Evolutionary conservation across 1,140 invertebrate species (phyloP).

Genomic region (Bathynomus jamesi): DNA sequence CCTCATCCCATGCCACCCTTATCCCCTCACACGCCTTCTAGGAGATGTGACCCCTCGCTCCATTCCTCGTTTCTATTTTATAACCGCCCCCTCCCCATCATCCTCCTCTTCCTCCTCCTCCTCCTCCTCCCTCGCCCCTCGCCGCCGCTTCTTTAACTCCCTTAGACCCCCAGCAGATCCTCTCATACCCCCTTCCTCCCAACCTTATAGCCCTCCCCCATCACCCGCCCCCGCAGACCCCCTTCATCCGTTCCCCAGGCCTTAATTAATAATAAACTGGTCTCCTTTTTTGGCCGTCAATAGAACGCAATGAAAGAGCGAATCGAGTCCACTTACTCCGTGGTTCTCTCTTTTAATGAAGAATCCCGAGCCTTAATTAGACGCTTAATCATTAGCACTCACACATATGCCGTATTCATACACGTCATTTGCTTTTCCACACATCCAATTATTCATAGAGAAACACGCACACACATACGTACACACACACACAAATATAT

Average conservation of each 20-base stretch:
- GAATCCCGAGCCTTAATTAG: not conserved
- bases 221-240: not conserved
- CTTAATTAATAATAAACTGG: conserved; percentile 2
- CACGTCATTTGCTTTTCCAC: not conserved
- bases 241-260: not conserved
- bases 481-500: not conserved
- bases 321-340: not conserved
- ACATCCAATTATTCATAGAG: not conserved
- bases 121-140: not conserved
- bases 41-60: not conserved
- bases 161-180: not conserved
- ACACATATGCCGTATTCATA: not conserved
- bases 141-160: too few species aligned
- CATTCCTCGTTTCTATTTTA: not conserved
- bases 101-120: not conserved
- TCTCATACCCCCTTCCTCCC: not conserved
- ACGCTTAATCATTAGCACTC: not conserved
- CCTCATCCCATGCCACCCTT: not conserved
- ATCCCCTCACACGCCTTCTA: not conserved
- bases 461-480: not conserved
- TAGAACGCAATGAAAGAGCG: not conserved
- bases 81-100: not conserved
- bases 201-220: not conserved
- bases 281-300: not conserved
- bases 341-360: not conserved